Conservation (phyloP, 2,888 invertebrate species). For the Diaphora mendica region DNA sequence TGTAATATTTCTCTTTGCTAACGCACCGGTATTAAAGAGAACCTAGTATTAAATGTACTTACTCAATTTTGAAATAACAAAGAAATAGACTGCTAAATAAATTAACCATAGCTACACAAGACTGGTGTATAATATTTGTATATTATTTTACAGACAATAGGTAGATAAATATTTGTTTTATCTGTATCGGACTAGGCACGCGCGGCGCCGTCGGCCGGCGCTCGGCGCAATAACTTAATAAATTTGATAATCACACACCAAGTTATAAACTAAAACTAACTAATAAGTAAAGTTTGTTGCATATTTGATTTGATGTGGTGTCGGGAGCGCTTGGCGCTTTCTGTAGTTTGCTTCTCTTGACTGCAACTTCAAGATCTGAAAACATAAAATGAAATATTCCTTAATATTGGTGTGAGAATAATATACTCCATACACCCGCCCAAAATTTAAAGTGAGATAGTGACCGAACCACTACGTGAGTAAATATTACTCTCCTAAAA, state of each 20-base stretch:
- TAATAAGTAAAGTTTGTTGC: conserved; percentile 80
- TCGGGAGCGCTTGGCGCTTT: conserved; percentile 72
- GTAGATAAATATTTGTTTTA: conserved; percentile 82
- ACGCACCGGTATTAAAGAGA: conserved; percentile 77
- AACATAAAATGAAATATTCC: conserved; percentile 55
- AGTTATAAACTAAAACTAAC: conserved; percentile 80
- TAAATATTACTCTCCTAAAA: background rate
- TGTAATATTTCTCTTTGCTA: conserved; percentile 71
- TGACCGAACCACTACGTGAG: conserved; percentile 28
- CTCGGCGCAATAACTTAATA: conserved; percentile 83
- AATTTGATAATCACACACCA: conserved; percentile 82
- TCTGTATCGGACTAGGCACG: conserved; percentile 85
- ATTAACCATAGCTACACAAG: conserved; percentile 82
- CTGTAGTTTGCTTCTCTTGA: conserved; percentile 63
- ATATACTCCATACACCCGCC: conserved; percentile 22
- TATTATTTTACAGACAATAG: conserved; percentile 78
- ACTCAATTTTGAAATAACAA: conserved; percentile 73
- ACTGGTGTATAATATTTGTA: conserved; percentile 74
- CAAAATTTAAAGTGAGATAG: conserved; percentile 18
- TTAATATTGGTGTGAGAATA: conserved; percentile 10
- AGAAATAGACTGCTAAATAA: conserved; percentile 80
- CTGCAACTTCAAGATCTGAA: conserved; percentile 80
- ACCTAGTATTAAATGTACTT: conserved; percentile 74
- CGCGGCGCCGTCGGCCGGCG: conserved; percentile 75
- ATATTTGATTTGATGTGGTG: conserved; percentile 73